These are phyloP conservation scores for Oenanthe melanoleuca DNA, from an alignment of 2,113 vertebrate genomes.

Conservation along the genomic window DNA sequence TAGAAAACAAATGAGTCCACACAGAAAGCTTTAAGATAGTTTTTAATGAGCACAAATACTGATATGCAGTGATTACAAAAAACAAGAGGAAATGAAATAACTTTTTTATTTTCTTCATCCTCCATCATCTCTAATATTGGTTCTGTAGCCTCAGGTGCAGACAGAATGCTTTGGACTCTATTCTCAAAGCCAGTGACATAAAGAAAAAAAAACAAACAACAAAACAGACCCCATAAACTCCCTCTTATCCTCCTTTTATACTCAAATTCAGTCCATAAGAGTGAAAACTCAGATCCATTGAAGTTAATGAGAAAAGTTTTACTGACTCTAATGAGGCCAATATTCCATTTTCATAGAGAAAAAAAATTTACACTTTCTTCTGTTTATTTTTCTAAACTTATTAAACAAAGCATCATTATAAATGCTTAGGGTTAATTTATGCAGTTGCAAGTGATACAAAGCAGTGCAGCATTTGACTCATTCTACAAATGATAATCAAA, in stretches of 20 bases:
- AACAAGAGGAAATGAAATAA: neutral
- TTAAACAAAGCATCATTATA: neutral
- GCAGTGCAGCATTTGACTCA: neutral
- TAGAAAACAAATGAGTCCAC: neutral
- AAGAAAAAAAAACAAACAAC: neutral
- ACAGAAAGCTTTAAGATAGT: neutral
- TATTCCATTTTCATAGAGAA: neutral
- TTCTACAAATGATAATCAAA: conserved; percentile 4
- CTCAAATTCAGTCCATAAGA: neutral
- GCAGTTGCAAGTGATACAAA: neutral
- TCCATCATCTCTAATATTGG: neutral
- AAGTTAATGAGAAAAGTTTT: neutral
- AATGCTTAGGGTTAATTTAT: neutral
- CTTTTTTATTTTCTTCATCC: neutral
- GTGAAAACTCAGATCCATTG: neutral
- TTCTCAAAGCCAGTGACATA: neutral
- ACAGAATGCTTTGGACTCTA: neutral
- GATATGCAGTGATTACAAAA: neutral
- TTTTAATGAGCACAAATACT: neutral
- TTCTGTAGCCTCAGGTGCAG: neutral
- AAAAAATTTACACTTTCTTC: neutral
- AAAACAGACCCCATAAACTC: neutral
- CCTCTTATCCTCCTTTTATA: neutral
- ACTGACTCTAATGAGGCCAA: neutral
- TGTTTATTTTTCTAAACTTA: neutral